Percentiles rank a stretch among this genome's conserved stretches.
Conservation (phyloP, 2,113 vertebrate genomes). For the Hoplias malabaricus region DNA sequence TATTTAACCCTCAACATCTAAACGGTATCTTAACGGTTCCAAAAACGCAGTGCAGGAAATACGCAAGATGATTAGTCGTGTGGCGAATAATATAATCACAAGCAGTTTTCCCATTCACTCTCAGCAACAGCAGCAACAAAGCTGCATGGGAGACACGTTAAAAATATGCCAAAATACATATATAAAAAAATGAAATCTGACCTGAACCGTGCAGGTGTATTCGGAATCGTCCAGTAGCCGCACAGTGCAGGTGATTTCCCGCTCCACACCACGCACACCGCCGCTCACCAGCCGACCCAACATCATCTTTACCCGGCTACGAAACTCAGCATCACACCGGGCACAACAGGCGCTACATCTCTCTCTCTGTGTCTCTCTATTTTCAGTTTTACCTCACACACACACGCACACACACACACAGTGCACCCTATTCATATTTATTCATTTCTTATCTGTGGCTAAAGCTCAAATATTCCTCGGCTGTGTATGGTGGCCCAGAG, state of each 20-base stretch:
- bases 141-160: neutral
- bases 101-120: neutral
- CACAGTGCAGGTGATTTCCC: slow-evolving; percentile 94
- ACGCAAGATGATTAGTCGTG: neutral
- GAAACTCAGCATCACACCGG: no score
- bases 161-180: neutral
- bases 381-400: no score
- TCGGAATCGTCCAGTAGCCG: slow-evolving; percentile 95
- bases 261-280: slow-evolving; percentile 93
- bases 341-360: no score
- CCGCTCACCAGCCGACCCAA: slow-evolving; percentile 95
- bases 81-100: neutral
- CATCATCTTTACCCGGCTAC: no score
- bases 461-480: neutral
- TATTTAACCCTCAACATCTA: neutral
- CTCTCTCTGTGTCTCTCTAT: no score
- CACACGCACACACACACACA: slow-evolving; percentile 18
- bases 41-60: neutral
- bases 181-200: no score
- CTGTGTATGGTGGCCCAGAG: no score
- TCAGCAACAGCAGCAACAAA: neutral
- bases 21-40: neutral
- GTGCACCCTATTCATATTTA: slow-evolving; percentile 48
- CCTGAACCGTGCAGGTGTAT: slow-evolving; percentile 88
- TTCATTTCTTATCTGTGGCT: slow-evolving; percentile 24